phyloP scores from a whole-genome alignment of 2,888 invertebrate species.

The Hetaerina titia region DNA sequence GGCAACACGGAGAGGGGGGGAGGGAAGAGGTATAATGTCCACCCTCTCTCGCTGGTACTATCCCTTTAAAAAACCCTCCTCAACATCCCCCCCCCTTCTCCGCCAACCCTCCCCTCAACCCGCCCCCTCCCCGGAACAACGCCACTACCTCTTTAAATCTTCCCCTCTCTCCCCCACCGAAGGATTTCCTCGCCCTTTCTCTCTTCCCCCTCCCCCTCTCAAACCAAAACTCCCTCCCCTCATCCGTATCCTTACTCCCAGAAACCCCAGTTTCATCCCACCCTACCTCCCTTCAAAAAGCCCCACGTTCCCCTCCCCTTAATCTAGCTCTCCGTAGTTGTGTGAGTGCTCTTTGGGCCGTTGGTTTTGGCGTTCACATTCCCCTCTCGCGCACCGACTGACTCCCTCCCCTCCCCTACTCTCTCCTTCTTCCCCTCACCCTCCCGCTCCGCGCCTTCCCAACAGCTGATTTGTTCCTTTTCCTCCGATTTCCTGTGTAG shows the following conservation, averaged over 20 bases:
- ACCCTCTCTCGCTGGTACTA: background rate
- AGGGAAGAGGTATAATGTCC: background rate
- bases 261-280: no score
- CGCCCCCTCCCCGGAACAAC: background rate
- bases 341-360: no score
- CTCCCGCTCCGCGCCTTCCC: background rate
- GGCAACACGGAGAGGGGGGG: background rate
- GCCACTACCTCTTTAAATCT: no score
- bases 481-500: background rate
- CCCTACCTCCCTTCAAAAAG: no score
- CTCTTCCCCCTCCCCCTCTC: background rate
- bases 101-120: background rate
- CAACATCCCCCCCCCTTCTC: background rate
- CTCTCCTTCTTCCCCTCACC: background rate
- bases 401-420: background rate
- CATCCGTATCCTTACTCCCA: no score
- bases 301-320: no score
- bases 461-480: conserved; percentile 23
- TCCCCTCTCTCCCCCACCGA: background rate
- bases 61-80: conserved; percentile 21
- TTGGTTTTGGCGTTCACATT: no score
- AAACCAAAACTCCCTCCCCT: background rate
- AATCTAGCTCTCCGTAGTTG: no score
- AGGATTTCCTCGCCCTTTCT: background rate
- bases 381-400: no score